Conservation (phyloP, 2,888 invertebrate genomes). For the Acronicta aceris region DNA sequence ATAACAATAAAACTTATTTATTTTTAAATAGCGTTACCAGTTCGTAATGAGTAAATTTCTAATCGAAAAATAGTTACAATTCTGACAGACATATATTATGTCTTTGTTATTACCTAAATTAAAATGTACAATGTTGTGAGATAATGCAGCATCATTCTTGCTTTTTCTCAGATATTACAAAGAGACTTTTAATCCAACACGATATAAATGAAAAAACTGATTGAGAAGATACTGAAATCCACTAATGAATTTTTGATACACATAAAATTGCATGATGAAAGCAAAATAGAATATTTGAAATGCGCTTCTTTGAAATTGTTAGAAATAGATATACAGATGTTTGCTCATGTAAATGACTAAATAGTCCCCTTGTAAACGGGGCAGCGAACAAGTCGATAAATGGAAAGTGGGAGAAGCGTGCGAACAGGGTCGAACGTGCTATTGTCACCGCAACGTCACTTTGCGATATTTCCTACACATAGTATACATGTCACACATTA, state of each 20-base stretch:
- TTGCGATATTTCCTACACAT: slow-evolving; percentile 73
- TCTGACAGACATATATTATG: not conserved
- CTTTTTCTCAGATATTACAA: not conserved
- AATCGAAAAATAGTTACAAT: not conserved
- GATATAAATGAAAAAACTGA: no score
- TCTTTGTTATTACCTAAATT: not conserved
- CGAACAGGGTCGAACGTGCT: slow-evolving; percentile 83
- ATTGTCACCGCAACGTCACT: slow-evolving; percentile 80
- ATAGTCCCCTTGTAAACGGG: slow-evolving; percentile 73
- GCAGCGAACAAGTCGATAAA: slow-evolving; percentile 79
- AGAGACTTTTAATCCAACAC: not conserved
- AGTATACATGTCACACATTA: slow-evolving; percentile 45
- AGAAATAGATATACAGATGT: slow-evolving; percentile 39
- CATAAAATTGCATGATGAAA: no score
- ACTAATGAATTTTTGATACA: no score
- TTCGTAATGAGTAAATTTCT: not conserved
- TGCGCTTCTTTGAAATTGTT: slow-evolving; percentile 32
- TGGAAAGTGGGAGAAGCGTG: slow-evolving; percentile 83
- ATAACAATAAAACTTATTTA: slow-evolving; percentile 1
- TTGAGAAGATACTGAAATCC: no score
- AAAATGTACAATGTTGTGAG: not conserved
- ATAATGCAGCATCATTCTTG: not conserved
- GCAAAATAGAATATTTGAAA: no score
- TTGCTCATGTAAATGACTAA: slow-evolving; percentile 69
- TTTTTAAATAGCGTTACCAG: slow-evolving; percentile 6